Conservation (phyloP, 92 coral and sea anemone genomes). For the Porites evermanni region DNA sequence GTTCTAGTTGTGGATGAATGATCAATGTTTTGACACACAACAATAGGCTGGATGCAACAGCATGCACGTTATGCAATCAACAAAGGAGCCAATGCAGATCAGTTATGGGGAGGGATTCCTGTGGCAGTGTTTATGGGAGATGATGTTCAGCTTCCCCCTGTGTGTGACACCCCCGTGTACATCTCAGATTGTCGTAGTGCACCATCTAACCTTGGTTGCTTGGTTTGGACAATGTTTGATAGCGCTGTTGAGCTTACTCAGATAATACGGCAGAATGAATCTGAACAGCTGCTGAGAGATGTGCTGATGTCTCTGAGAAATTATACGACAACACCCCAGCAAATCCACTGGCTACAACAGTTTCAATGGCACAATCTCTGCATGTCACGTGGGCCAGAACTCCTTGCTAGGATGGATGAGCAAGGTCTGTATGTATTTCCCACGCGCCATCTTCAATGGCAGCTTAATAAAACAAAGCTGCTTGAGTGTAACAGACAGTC, state of each 20-base stretch:
- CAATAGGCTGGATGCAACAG: too few species aligned
- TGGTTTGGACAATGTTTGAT: conserved; percentile 46
- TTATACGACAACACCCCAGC: background rate
- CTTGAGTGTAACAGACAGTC: conserved; percentile 28
- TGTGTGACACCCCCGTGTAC: too few species aligned
- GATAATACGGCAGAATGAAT: conserved; percentile 39
- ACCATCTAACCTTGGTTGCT: conserved; percentile 52
- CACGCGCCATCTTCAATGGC: conserved; percentile 50
- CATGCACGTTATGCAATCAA: too few species aligned
- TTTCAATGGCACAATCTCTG: conserved; percentile 19
- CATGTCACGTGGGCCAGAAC: conserved; percentile 1
- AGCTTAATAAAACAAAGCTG: conserved; percentile 42
- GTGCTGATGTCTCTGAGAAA: background rate
- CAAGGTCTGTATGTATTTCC: conserved; percentile 60
- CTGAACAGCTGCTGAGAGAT: conserved; percentile 49
- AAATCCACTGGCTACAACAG: conserved; percentile 6
- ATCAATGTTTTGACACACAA: too few species aligned
- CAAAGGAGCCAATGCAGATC: too few species aligned
- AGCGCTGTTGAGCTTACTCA: conserved; percentile 49
- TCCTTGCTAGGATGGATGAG: conserved; percentile 47
- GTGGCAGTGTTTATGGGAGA: too few species aligned
- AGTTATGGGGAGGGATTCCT: too few species aligned
- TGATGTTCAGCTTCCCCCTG: too few species aligned
- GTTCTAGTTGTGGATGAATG: too few species aligned
- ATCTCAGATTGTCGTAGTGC: too few species aligned